These are phyloP conservation scores for Sarcophaga variegata DNA, from an alignment of 2,888 invertebrate species.

Conservation along the genomic window DNA sequence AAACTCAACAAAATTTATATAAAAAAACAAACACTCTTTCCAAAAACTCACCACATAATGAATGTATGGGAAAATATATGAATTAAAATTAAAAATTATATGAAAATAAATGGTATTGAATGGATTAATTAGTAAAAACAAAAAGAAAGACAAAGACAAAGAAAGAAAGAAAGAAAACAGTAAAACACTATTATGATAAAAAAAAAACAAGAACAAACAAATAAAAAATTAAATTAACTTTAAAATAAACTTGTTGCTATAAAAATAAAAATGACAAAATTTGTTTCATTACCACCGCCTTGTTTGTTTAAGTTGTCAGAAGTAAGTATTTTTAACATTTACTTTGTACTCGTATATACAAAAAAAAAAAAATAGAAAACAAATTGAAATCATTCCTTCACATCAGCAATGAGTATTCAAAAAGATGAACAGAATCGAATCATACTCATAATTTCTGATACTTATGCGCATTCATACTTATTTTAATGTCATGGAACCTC, in stretches of 20 bases:
- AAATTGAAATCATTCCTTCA: no score
- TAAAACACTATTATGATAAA: conserved; percentile 67
- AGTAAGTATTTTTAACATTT: no score
- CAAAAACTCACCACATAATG: conserved; percentile 68
- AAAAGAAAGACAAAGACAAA: background rate
- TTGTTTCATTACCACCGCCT: conserved; percentile 31
- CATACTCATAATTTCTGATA: no score
- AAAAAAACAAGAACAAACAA: conserved; percentile 3
- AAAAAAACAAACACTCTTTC: conserved; percentile 46
- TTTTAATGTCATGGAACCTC: no score
- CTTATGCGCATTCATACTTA: no score
- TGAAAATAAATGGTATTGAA: conserved; percentile 66
- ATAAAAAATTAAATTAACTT: conserved; percentile 66
- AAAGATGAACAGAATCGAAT: no score
- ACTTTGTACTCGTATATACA: no score
- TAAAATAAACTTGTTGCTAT: conserved; percentile 80
- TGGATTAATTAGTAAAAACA: conserved; percentile 50
- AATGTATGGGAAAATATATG: conserved; percentile 62
- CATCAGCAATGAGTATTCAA: no score
- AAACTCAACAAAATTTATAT: conserved; percentile 75
- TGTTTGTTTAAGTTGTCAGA: no score
- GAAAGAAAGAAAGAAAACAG: no score
- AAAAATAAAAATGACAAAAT: conserved; percentile 63
- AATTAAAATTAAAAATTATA: conserved; percentile 55
- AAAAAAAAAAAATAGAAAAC: no score